Base-by-base conservation (phyloP, 2,797 vertebrate species). In the Anguilla marmorata region DNA sequence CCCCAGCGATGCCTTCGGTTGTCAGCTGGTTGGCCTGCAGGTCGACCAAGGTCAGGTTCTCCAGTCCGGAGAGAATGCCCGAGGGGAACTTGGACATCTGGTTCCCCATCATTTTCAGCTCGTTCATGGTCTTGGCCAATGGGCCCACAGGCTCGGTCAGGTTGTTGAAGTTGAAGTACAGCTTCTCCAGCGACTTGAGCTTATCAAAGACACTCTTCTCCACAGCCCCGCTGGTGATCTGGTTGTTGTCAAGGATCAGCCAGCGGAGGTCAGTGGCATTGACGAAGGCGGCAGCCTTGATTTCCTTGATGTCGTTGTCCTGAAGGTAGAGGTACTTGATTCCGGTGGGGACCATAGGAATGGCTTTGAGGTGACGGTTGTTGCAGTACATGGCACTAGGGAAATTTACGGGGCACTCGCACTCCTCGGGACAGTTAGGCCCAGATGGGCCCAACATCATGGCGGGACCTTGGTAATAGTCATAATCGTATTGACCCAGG, bases 321-420 rank as follows among this genome's bases (percentile, higher is more conserved):
- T 99, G 97, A 87, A 99, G 94, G 93, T 99, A 99, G 89, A 98
- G 97, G 8, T 99, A 99, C 90, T 98, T 98, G 90, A 99, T 97
- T 80, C 97, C 97, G 24, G 96, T 89, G 54, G 98, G 98, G n/a
- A 99, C 94, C 5, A 97, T 96, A 0, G 98, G 98, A 60, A 99
- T 94, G 0, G 96, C 97, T 92, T 98, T 97, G 83, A 99, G 93
- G 92, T 97, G 98, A 85, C 98, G 96, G 87, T 94, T 93, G 88
- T 99, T 96, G 85, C 98, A 99, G 92, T 98, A 99, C 98, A 99
- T 99, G 54, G 98, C 98, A 0, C 93, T 93, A 21, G 97, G 97
- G 87, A 97, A 99, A 85, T 87, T 92, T 8, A 94, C 83, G 9
- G 98, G 98, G 89, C 98, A 99, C 89, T 97, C 97, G 8, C 98